These are phyloP conservation scores for Drosophila robusta DNA, from an alignment of 2,888 invertebrate genomes.

Conservation along the genomic window DNA sequence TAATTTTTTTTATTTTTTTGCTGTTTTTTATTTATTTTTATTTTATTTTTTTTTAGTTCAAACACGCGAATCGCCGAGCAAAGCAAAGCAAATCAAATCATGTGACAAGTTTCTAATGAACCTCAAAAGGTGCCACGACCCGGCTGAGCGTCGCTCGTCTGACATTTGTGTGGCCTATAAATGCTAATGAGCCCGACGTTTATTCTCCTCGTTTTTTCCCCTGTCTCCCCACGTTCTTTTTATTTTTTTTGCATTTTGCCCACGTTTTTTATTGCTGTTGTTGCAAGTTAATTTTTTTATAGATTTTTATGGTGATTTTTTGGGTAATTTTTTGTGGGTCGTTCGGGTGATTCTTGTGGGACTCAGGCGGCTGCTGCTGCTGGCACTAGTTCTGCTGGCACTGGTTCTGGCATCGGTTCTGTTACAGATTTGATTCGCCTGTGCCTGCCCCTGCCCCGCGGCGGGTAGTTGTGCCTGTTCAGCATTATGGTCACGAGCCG, in stretches of 20 bases:
- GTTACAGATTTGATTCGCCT: slow-evolving; percentile 40
- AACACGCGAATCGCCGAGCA: slow-evolving; percentile 5
- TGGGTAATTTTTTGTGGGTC: slow-evolving; percentile 73
- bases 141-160: slow-evolving; percentile 21
- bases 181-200: slow-evolving; percentile 70
- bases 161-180: slow-evolving; percentile 75
- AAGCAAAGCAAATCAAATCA: slow-evolving; percentile 72
- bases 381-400: slow-evolving; percentile 3
- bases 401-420: not conserved
- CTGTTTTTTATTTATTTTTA: slow-evolving; percentile 13
- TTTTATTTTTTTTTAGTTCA: slow-evolving; percentile 8
- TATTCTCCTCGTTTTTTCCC: slow-evolving; percentile 19
- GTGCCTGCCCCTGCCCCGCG: slow-evolving; percentile 6
- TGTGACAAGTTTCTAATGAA: slow-evolving; percentile 79
- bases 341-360: slow-evolving; percentile 38
- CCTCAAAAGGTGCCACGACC: slow-evolving; percentile 52
- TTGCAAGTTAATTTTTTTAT: slow-evolving; percentile 59
- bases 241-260: slow-evolving; percentile 27
- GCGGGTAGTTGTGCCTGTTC: slow-evolving; percentile 53
- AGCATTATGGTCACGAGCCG: slow-evolving; percentile 59
- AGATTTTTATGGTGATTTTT: slow-evolving; percentile 75
- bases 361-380: slow-evolving; percentile 5
- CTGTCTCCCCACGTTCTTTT: slow-evolving; percentile 6
- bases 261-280: slow-evolving; percentile 29
- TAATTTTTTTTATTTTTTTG: slow-evolving; percentile 24